Evolutionary conservation across 1,140 invertebrate genomes (phyloP).

Genomic region (Marisa cornuarietis): DNA sequence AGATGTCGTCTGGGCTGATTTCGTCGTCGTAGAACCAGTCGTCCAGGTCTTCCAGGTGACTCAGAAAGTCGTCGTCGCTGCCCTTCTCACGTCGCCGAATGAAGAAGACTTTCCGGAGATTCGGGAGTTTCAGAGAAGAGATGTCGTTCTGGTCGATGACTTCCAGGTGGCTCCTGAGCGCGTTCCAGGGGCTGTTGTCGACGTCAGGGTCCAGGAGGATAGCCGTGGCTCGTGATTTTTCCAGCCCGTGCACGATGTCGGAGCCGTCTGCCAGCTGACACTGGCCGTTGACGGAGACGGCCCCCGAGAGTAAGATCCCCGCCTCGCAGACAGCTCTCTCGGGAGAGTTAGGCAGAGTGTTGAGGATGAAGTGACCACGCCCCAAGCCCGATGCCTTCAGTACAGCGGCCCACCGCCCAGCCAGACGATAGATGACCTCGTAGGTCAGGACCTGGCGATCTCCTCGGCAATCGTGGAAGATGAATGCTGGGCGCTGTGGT

Average conservation of each 20-base stretch:
- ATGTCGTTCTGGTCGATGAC: neutral
- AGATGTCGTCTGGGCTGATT: neutral
- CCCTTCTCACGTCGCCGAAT: slow-evolving; percentile 5
- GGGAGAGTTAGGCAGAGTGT: slow-evolving; percentile 2
- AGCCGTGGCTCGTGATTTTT: neutral
- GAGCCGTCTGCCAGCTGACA: slow-evolving; percentile 14
- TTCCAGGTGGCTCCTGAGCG: neutral
- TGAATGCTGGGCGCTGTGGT: too few relatives aligned
- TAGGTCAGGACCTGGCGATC: too few relatives aligned
- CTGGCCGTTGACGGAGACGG: slow-evolving; percentile 15
- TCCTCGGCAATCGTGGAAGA: too few relatives aligned
- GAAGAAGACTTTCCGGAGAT: slow-evolving; percentile 1
- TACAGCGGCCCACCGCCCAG: neutral
- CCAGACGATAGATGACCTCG: neutral
- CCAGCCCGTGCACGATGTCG: slow-evolving; percentile 2
- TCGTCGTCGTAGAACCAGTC: slow-evolving; percentile 1
- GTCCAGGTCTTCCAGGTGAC: neutral
- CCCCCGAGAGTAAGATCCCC: neutral
- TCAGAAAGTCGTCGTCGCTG: neutral
- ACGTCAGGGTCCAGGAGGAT: slow-evolving; percentile 16
- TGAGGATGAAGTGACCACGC: slow-evolving; percentile 6
- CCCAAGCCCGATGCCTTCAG: neutral
- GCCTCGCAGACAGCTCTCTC: slow-evolving; percentile 13
- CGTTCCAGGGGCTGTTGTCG: slow-evolving; percentile 1
- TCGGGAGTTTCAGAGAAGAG: neutral